Conservation (phyloP, 2,113 vertebrate genomes). For the Tragelaphus scriptus region DNA sequence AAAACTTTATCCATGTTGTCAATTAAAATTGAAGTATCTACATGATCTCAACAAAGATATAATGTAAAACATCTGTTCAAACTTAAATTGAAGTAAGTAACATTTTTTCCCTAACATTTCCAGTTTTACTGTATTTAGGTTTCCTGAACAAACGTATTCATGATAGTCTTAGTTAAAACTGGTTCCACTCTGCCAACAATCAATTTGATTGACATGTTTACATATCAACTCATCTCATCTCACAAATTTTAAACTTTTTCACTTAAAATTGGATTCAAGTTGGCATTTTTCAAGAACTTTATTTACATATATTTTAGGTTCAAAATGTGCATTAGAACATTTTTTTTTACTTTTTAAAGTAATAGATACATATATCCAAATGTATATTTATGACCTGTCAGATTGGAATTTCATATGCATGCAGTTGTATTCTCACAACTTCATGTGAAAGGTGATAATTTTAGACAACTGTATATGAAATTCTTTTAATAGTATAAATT, state of each 20-base stretch:
- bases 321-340: constrained; percentile 70
- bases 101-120: constrained; percentile 55
- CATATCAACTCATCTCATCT: constrained; percentile 66
- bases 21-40: constrained; percentile 49
- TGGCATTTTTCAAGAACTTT: constrained; percentile 71
- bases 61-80: constrained; percentile 67
- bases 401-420: constrained; percentile 54
- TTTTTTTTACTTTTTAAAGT: constrained; percentile 64
- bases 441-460: constrained; percentile 61
- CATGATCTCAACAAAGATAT: constrained; percentile 38
- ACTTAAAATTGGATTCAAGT: constrained; percentile 72
- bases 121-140: constrained; percentile 49
- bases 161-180: constrained; percentile 60
- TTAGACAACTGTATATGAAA: constrained; percentile 61
- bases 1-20: constrained; percentile 1
- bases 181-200: constrained; percentile 66
- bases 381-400: constrained; percentile 74
- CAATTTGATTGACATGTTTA: constrained; percentile 68
- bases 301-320: constrained; percentile 71
- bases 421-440: constrained; percentile 51
- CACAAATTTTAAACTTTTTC: constrained; percentile 71
- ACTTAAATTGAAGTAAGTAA: constrained; percentile 48
- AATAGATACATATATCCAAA: constrained; percentile 70
- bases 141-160: constrained; percentile 58
- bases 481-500: constrained; percentile 75